These are phyloP conservation scores for Ypsolopha scabrella DNA, from an alignment of 2,888 invertebrate genomes.

Conservation along the genomic window DNA sequence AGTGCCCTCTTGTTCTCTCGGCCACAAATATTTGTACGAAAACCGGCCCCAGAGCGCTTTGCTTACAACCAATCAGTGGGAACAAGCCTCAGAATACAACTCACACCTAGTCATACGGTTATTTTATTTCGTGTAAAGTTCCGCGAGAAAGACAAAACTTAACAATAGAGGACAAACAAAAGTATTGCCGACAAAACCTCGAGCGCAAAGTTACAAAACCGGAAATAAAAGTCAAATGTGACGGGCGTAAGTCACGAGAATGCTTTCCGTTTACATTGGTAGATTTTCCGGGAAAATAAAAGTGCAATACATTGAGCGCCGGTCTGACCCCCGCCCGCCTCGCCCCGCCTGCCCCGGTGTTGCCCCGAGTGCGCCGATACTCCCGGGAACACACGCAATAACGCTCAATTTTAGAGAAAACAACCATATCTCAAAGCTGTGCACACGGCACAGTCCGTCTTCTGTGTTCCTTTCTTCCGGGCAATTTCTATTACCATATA, in stretches of 20 bases:
- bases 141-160: too few relatives aligned
- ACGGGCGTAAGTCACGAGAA: constrained; percentile 31
- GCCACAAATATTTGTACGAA: constrained; percentile 48
- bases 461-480: constrained; percentile 66
- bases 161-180: neutral
- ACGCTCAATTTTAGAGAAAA: constrained; percentile 65
- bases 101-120: neutral
- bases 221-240: constrained; percentile 18
- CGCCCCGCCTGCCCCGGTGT: constrained; percentile 10
- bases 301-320: constrained; percentile 22
- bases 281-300: constrained; percentile 45
- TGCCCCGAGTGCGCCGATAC: constrained; percentile 27
- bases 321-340: constrained; percentile 6
- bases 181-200: neutral
- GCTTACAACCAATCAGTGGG: constrained; percentile 49
- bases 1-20: constrained; percentile 48
- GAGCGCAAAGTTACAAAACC: neutral
- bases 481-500: constrained; percentile 71
- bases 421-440: constrained; percentile 64
- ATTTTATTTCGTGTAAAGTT: neutral
- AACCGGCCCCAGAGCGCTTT: constrained; percentile 27
- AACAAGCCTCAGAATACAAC: constrained; percentile 16
- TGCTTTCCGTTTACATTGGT: constrained; percentile 42
- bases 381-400: constrained; percentile 49
- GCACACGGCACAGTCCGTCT: constrained; percentile 41